phyloP scores from a whole-genome alignment of 2,888 invertebrate genomes.

The Lagria hirta region DNA sequence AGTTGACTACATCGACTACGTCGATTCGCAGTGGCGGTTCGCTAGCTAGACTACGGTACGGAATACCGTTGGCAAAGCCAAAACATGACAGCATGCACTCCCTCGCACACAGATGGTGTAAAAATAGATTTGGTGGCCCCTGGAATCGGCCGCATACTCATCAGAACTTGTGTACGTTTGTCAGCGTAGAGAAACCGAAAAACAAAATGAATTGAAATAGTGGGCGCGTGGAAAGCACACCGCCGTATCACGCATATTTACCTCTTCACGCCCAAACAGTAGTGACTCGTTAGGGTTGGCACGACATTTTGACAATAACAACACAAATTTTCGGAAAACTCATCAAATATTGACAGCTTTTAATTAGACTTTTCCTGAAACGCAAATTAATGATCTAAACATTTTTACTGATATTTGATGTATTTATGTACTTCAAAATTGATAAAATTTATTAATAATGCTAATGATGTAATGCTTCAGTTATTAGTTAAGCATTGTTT shows the following conservation, averaged over 20 bases:
- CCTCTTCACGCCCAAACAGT: slow-evolving; percentile 13
- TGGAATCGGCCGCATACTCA: slow-evolving; percentile 36
- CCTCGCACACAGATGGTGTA: slow-evolving; percentile 36
- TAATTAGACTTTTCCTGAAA: no score
- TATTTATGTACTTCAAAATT: no score
- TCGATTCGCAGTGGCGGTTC: no score
- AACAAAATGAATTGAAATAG: slow-evolving; percentile 26
- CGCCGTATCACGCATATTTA: slow-evolving; percentile 13
- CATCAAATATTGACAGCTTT: no score
- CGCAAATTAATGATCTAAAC: no score
- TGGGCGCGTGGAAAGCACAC: slow-evolving; percentile 22
- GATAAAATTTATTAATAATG: no score
- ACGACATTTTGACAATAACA: background rate
- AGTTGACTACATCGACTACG: slow-evolving; percentile 6
- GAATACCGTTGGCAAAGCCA: slow-evolving; percentile 37
- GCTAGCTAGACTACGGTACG: slow-evolving; percentile 1
- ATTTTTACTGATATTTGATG: no score
- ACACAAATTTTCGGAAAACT: no score
- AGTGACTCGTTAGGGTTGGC: background rate
- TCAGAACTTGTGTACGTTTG: slow-evolving; percentile 33
- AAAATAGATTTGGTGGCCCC: slow-evolving; percentile 41
- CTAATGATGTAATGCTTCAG: no score
- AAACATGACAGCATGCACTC: slow-evolving; percentile 36
- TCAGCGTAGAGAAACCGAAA: slow-evolving; percentile 24
- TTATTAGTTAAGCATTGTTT: no score